phyloP scores from a whole-genome alignment of 2,113 vertebrate species.

The Australoheros scitulus region DNA sequence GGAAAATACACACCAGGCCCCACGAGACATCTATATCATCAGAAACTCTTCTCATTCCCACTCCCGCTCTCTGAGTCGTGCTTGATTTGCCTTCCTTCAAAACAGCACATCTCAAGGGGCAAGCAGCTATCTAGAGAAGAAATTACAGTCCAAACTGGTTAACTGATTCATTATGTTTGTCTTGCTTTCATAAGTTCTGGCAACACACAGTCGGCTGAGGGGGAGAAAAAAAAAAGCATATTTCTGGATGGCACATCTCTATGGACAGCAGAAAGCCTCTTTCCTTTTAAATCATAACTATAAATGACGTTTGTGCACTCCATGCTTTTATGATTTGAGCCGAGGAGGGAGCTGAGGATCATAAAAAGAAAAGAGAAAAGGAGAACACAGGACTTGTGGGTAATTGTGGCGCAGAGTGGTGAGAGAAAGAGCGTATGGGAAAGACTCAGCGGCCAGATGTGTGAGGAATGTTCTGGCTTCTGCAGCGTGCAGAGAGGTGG shows the following conservation, averaged over 20 bases:
- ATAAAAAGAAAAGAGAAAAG: slow-evolving; percentile 80
- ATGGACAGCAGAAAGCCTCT: slow-evolving; percentile 54
- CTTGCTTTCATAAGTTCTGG: slow-evolving; percentile 61
- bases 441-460: slow-evolving; percentile 81
- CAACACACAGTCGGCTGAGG: slow-evolving; percentile 12
- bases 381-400: slow-evolving; percentile 78
- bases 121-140: slow-evolving; percentile 45
- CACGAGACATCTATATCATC: slow-evolving; percentile 34
- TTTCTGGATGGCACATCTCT: slow-evolving; percentile 62
- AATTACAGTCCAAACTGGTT: slow-evolving; percentile 42
- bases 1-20: slow-evolving; percentile 23
- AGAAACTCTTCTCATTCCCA: slow-evolving; percentile 45
- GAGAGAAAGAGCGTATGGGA: slow-evolving; percentile 67
- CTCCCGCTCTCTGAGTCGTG: slow-evolving; percentile 48
- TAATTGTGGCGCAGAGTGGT: slow-evolving; percentile 72
- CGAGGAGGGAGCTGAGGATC: slow-evolving; percentile 52
- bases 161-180: slow-evolving; percentile 63
- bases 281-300: slow-evolving; percentile 63
- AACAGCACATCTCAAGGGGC: slow-evolving; percentile 49
- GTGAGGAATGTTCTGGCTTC: slow-evolving; percentile 83
- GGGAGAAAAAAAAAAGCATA: slow-evolving; percentile 31
- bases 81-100: slow-evolving; percentile 38
- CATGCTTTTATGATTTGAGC: slow-evolving; percentile 63
- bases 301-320: slow-evolving; percentile 65
- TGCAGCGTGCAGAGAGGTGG: slow-evolving; percentile 53